Percentiles rank a stretch among this genome's conserved stretches.
Evolutionary conservation across 2,113 vertebrate genomes (phyloP).

Genomic region (Mystacornis crossleyi): DNA sequence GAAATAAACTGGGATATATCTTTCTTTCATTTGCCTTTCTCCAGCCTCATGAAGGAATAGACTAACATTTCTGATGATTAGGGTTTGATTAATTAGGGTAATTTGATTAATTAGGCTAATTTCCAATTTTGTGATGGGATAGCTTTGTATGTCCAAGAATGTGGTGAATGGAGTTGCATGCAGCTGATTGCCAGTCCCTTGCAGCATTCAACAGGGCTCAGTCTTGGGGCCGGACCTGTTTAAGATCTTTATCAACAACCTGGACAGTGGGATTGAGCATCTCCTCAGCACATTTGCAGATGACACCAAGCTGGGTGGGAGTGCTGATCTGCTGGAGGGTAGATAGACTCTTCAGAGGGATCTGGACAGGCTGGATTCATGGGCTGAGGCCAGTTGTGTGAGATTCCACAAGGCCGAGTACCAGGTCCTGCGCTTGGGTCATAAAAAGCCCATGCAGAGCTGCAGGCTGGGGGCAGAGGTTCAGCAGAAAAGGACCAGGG

Average conservation of each 20-base stretch:
- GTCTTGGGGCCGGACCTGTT: not conserved
- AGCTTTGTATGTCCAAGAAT: not conserved
- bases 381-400: rapidly evolving
- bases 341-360: too few species aligned
- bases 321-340: not conserved
- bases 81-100: not conserved
- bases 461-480: not conserved
- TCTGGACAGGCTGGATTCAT: not conserved
- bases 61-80: rapidly evolving
- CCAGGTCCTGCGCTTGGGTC: not conserved
- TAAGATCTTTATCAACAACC: not conserved
- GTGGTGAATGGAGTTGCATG: not conserved
- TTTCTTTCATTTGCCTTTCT: not conserved
- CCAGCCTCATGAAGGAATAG: not conserved
- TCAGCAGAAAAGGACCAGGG: not conserved
- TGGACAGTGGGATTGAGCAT: too few species aligned
- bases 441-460: not conserved
- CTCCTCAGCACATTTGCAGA: not conserved
- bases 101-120: not conserved
- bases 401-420: not conserved
- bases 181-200: rapidly evolving
- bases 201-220: not conserved
- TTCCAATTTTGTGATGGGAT: not conserved
- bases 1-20: not conserved
- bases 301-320: not conserved